Evolutionary conservation across 1,140 invertebrate genomes (phyloP).

Genomic region (Ridgeia piscesae): DNA sequence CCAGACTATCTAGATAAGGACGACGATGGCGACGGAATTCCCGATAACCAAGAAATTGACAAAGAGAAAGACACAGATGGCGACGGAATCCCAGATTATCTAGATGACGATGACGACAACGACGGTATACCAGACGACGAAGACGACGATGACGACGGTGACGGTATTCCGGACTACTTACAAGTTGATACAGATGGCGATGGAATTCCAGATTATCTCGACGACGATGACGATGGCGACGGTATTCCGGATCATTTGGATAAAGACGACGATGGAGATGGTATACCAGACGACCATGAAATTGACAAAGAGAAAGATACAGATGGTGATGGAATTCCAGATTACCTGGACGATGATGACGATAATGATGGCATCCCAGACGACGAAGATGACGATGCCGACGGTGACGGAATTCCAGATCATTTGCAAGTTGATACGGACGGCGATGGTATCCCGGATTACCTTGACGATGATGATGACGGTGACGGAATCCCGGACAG

Average conservation of each 20-base stretch:
- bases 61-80: conserved; percentile 41
- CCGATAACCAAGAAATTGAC: conserved; percentile 38
- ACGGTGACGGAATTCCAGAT: conserved; percentile 47
- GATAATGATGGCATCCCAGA: conserved; percentile 50
- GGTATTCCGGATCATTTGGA: conserved; percentile 40
- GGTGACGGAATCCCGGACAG: conserved; percentile 38
- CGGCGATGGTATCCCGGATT: conserved; percentile 45
- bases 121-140: conserved; percentile 50
- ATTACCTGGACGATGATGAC: conserved; percentile 36
- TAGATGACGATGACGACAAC: conserved; percentile 46
- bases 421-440: conserved; percentile 44
- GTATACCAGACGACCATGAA: conserved; percentile 37
- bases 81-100: conserved; percentile 42
- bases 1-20: conserved; percentile 42
- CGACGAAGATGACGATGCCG: conserved; percentile 35
- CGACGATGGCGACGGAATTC: conserved; percentile 42
- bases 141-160: conserved; percentile 42
- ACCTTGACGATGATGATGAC: conserved; percentile 41
- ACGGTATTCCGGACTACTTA: conserved; percentile 45
- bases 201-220: conserved; percentile 38
- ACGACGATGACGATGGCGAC: conserved; percentile 40
- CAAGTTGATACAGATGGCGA: conserved; percentile 40
- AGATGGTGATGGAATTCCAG: conserved; percentile 49
- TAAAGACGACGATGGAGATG: conserved; percentile 52
- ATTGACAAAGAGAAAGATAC: conserved; percentile 43